Evolutionary conservation across 2,113 vertebrate genomes (phyloP), one percentile per base, ranked within the genome.

Genomic region (Prolemur simus): DNA sequence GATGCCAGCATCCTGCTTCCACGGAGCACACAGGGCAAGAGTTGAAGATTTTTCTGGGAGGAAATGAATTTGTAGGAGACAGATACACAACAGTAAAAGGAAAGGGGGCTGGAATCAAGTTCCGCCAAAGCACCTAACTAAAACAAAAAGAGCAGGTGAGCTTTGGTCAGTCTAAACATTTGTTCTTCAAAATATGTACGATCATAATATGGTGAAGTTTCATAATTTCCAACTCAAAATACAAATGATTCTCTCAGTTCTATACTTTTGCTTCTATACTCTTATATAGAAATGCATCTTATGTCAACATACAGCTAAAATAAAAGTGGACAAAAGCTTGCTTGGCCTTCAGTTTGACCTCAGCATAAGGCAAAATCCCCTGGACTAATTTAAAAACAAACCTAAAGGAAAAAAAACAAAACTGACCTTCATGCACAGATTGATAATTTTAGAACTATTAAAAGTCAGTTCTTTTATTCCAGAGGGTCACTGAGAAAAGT

Each of bases 91-190:
- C 5, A 87, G 78, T 77, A 71, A 84, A 93, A 90, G 66, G 54
- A 80, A 91, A 78, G 34, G 76, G 84, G 64, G 85, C 32, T 82
- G 39, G n/a, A 93, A 92, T 89, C 95, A 93, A 89, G 58, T 73
- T 95, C 54, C 54, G 84, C 93, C 84, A 84, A 84, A 97, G 96
- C 94, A 96, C 89, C 97, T 96, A 87, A 66, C 68, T 63, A 69
- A 80, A 93, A 91, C 14, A 47, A n/a, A 76, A 85, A 66, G 27
- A 78, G 78, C 49, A 95, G 39, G 95, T 82, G 85, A 90, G 94
- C 96, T 97, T 96, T 97, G 98, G 96, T 97, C 97, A 95, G 91
- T 94, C 74, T 92, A 91, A 94, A 96, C 32, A 45, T 90, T 63
- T 97, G 77, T 94, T 94, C 95, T 97, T 97, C 63, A 95, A 95